Evolutionary conservation across 2,113 vertebrate genomes (phyloP).

Genomic region (Centropristis striata): DNA sequence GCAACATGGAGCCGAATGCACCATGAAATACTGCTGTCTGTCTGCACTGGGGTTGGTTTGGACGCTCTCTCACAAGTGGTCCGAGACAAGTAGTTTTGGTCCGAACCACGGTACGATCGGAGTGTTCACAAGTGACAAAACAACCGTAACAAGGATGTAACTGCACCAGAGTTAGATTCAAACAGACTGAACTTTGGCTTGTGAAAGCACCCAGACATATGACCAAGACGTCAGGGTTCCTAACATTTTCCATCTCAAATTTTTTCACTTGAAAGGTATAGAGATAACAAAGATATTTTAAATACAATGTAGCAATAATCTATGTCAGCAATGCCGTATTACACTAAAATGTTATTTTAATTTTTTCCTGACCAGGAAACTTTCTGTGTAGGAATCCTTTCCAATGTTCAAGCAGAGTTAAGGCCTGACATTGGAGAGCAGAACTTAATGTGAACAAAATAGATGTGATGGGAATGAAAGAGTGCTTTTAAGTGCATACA

Average conservation of each 20-base stretch:
- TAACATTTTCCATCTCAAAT: neutral
- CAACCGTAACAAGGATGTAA: no score
- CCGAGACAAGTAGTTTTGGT: no score
- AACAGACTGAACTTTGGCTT: no score
- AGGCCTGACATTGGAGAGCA: neutral
- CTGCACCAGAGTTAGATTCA: no score
- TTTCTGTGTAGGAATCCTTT: slow-evolving; percentile 18
- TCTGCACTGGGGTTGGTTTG: no score
- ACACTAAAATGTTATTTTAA: no score
- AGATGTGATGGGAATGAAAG: slow-evolving; percentile 13
- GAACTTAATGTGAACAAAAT: neutral
- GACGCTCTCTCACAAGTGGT: no score
- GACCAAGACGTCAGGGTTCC: neutral
- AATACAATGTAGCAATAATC: neutral
- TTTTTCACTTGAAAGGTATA: no score
- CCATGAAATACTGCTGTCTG: no score
- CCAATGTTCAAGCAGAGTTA: neutral
- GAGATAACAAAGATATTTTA: neutral
- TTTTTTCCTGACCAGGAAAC: neutral
- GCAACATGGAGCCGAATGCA: no score
- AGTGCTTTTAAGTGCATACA: slow-evolving; percentile 27
- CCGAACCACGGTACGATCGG: no score
- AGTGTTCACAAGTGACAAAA: no score
- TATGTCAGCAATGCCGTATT: neutral
- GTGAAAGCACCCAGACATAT: neutral